A percentile compares a stretch with the other conserved stretches of the same genome.
Conservation (phyloP, 2,888 invertebrate genomes). For the Hemicrepidius hirtus region DNA sequence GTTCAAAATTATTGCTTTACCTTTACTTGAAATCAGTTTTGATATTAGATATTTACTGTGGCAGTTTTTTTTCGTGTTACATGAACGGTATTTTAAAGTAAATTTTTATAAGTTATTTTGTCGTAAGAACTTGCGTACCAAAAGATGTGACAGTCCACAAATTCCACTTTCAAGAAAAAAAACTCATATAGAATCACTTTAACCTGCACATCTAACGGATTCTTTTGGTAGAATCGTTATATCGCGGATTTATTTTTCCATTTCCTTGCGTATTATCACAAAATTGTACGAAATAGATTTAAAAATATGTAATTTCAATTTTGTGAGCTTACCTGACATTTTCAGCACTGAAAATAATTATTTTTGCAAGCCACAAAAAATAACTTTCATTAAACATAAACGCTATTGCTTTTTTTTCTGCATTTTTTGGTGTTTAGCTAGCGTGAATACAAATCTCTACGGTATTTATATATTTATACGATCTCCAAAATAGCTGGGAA, state of each 20-base stretch:
- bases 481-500: constrained; percentile 5
- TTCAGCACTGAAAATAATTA: too few species aligned
- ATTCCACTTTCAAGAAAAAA: constrained; percentile 8
- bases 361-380: too few species aligned
- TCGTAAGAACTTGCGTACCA: background rate
- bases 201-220: background rate
- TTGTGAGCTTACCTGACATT: too few species aligned
- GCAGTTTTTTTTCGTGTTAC: too few species aligned
- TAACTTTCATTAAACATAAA: too few species aligned
- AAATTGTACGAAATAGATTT: too few species aligned
- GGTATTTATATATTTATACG: constrained; percentile 10
- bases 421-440: background rate
- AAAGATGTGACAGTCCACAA: background rate
- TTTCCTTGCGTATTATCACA: background rate
- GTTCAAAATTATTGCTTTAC: too few species aligned
- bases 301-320: too few species aligned
- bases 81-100: background rate
- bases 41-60: too few species aligned
- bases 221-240: background rate
- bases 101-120: background rate
- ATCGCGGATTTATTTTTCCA: constrained; percentile 1
- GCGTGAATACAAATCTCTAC: background rate
- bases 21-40: too few species aligned
- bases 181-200: constrained; percentile 6
- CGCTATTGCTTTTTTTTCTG: too few species aligned